Evolutionary conservation across 30 jellyfish, hydroid and myxozoan genomes (phyloP).

Genomic region (Pseudorhiza aurosa): DNA sequence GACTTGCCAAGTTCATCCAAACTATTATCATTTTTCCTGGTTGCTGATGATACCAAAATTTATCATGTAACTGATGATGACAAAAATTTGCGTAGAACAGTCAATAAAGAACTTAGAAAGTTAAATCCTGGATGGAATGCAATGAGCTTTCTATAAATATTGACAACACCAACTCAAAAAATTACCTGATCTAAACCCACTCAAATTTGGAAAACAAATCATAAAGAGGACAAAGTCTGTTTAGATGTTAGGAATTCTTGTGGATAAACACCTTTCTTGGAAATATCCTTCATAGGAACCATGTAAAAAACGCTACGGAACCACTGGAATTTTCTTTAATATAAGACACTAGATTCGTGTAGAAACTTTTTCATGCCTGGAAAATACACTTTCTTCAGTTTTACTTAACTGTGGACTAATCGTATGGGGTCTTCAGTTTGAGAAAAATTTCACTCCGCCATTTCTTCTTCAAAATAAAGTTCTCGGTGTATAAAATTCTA

Average conservation of each 20-base stretch:
- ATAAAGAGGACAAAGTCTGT: conserved; percentile 18
- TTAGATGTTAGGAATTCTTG: conserved; percentile 67
- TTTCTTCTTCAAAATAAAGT: conserved; percentile 21
- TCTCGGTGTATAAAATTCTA: conserved; percentile 15
- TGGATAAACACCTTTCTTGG: conserved; percentile 61
- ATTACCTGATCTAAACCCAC: neutral
- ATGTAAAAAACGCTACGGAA: conserved; percentile 38
- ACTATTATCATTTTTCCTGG: conserved; percentile 9
- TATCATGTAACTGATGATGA: conserved; percentile 38
- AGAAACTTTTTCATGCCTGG: conserved; percentile 34
- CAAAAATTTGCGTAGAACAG: neutral
- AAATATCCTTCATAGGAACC: conserved; percentile 1
- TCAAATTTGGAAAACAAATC: conserved; percentile 4
- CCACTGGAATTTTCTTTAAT: conserved; percentile 37
- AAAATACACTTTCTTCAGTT: conserved; percentile 31
- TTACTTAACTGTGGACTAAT: conserved; percentile 42
- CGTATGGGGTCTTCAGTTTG: neutral
- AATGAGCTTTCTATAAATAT: conserved; percentile 15
- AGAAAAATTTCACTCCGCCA: neutral
- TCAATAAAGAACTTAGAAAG: conserved; percentile 43
- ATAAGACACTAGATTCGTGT: conserved; percentile 47
- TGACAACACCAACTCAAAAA: conserved; percentile 12
- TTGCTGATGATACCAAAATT: conserved; percentile 51
- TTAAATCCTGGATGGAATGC: conserved; percentile 12
- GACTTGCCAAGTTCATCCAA: conserved; percentile 41